Base-by-base conservation (phyloP, 1,140 invertebrate species). In the Wasmannia auropunctata region DNA sequence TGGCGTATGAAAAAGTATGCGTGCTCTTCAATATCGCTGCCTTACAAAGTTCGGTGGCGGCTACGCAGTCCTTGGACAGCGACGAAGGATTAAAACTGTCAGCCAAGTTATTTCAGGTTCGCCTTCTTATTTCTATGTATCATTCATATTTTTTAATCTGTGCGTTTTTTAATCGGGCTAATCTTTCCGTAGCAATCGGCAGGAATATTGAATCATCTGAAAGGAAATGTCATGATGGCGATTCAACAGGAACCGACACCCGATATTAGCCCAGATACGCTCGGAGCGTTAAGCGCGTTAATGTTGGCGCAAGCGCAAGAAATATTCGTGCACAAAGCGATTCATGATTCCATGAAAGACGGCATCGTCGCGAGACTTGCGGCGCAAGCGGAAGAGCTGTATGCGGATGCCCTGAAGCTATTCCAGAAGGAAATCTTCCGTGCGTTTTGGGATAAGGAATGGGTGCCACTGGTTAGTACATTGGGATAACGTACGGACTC, bases 261-360 rank as follows among this genome's bases (percentile, higher is more conserved):
- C 6, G 99, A 99, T 95, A 96, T 99, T 85, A 97, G 97, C 93
- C 98, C 98, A 8, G 99, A 99, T 87, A 98, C 98, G 3, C 96
- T 99, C 10, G 96, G 96, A 77, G 98, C 98, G 46, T 95, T 99
- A 11, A 96, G 97, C 40, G 95, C 97, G 16, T 95, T 99, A 63
- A 99, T 99, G 99, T 95, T 99, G 0, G 99, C 99, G 8, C 99
- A 99, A 95, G 99, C 98, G 0, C 99, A 99, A 95, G 99, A 99
- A 95, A 97, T 99, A 83, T 98, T 99, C 93, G 98, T 98, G 65
- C 96, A 97, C 81, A 99, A 99, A 95, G 98, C 98, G 37, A 97
- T 98, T 75, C 96, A 97, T 93, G 98, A 99, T 95, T 97, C 97
- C 86, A 99, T 99, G 98, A 99, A 99, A 94, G 98, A 99, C 91